Conservation (phyloP, 2,113 vertebrate species). For the Cervus canadensis region DNA sequence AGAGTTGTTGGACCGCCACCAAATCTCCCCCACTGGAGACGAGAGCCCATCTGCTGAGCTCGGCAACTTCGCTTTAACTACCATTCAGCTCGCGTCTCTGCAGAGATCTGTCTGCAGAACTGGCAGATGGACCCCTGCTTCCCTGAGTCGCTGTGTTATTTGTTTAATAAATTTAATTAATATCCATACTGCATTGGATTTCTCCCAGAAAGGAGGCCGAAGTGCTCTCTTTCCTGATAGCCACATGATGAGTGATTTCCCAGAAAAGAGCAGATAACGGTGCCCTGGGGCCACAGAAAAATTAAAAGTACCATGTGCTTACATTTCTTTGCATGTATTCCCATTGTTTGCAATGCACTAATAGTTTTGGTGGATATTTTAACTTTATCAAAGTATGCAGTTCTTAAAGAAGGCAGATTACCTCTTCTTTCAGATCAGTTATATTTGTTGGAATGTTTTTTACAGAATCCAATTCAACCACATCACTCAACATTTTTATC, state of each 20-base stretch:
- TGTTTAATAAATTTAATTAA: constrained; percentile 96
- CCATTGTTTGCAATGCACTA: constrained; percentile 71
- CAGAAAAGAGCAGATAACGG: constrained; percentile 83
- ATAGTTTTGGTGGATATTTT: constrained; percentile 64
- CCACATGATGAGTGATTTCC: constrained; percentile 83
- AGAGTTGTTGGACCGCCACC: constrained; percentile 88
- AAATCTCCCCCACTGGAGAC: constrained; percentile 88
- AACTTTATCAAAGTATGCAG: constrained; percentile 55
- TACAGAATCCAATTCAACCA: constrained; percentile 60
- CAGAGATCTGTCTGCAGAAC: constrained; percentile 85
- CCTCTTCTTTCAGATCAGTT: constrained; percentile 66
- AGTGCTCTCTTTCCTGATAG: constrained; percentile 76
- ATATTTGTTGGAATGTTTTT: constrained; percentile 59
- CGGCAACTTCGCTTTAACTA: constrained; percentile 86
- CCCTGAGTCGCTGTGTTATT: constrained; percentile 87
- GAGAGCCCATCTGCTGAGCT: constrained; percentile 90
- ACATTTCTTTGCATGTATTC: constrained; percentile 76
- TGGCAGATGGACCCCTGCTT: constrained; percentile 90
- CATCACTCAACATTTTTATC: constrained; percentile 47
- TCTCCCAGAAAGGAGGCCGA: constrained; percentile 83
- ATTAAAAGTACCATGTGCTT: constrained; percentile 81
- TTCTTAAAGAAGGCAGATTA: constrained; percentile 52
- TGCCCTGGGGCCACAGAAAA: constrained; percentile 78
- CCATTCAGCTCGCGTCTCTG: constrained; percentile 85
- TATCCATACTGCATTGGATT: constrained; percentile 87